Evolutionary conservation across 2,113 vertebrate genomes (phyloP).

Genomic region (Oceanodroma tethys): DNA sequence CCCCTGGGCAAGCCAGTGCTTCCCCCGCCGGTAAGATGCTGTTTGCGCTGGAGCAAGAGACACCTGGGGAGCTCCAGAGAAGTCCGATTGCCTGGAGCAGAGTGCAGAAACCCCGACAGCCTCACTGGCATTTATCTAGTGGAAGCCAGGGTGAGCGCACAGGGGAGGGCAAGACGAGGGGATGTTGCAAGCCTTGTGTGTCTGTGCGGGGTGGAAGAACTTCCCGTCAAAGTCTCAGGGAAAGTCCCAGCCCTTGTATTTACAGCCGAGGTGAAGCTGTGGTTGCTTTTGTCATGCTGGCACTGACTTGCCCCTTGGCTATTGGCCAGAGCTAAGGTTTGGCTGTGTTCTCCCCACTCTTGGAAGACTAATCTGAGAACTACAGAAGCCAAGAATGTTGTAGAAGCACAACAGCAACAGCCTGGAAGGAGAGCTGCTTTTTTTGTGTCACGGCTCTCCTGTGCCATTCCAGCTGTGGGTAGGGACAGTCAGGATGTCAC

Average conservation of each 20-base stretch:
- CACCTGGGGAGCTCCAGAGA: neutral
- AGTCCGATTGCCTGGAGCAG: neutral
- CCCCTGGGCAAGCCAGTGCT: neutral
- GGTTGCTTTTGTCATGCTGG: slow-evolving; percentile 12
- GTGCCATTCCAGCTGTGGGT: neutral
- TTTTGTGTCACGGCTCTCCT: neutral
- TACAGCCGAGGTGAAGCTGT: slow-evolving; percentile 1
- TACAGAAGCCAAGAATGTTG: neutral
- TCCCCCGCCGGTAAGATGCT: neutral
- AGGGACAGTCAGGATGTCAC: neutral
- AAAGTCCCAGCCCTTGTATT: slow-evolving; percentile 42
- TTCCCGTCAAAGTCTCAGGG: slow-evolving; percentile 31
- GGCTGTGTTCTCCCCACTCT: neutral
- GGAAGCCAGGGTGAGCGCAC: neutral
- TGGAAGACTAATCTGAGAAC: neutral
- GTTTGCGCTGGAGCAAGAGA: neutral
- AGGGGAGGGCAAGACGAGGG: neutral
- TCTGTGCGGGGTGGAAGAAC: neutral
- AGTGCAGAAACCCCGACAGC: neutral
- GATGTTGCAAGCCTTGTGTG: slow-evolving; percentile 47
- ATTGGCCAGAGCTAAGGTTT: neutral
- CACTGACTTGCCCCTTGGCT: neutral
- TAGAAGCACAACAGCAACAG: neutral
- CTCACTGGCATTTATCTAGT: slow-evolving; percentile 2
- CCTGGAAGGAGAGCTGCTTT: neutral